Evolutionary conservation across 2,888 invertebrate genomes (phyloP), one percentile per base, ranked within the genome.

Genomic region (Boloria selene): DNA sequence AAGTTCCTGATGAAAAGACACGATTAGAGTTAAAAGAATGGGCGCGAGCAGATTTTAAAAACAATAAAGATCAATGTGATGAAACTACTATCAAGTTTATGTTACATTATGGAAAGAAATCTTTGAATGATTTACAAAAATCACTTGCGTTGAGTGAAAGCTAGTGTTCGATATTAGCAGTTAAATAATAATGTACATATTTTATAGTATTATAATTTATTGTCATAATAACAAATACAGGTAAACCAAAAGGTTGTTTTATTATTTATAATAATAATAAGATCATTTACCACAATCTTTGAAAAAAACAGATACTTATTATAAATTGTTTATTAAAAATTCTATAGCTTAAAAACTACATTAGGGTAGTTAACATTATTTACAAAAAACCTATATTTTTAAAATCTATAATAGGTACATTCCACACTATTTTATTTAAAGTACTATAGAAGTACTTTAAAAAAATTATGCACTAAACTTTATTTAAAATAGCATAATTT

Each of bases 41-140:
- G 97, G 95, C 95, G 0, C 91, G 95, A 64, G 82, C 93, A 16
- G 97, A 97, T 79, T 97, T 97, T 78, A 94, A 93, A 73, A 93
- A 90, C 3, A 96, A 97, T 81, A 94, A 93, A 77, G 88, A 95
- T 72, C 94, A 95, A 69, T 94, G 92, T 2, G 96, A 97, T 77
- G 96, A 96, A 87, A 92, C 94, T 2, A 87, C 94, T 1, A 96
- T 96, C 16, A 96, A 96, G 86, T 93, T 94, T 80, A 88, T 95
- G 80, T 80, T 96, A n/a, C 92, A 94, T 68, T 93, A 95, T 79
- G 96, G 96, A 13, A 93, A 94, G 75, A 94, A 95, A 72, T 95
- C 95, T 49, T 87, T 96, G 47, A 94, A 93, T 58, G 95, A 96
- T 86, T 88, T 96, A 55, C 90, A 93, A 82, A 94, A 90, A 69